A percentile compares a stretch with the other conserved stretches of the same genome.
Conservation (phyloP, 2,797 vertebrate species). For the Gymnoscopelus braueri region DNA sequence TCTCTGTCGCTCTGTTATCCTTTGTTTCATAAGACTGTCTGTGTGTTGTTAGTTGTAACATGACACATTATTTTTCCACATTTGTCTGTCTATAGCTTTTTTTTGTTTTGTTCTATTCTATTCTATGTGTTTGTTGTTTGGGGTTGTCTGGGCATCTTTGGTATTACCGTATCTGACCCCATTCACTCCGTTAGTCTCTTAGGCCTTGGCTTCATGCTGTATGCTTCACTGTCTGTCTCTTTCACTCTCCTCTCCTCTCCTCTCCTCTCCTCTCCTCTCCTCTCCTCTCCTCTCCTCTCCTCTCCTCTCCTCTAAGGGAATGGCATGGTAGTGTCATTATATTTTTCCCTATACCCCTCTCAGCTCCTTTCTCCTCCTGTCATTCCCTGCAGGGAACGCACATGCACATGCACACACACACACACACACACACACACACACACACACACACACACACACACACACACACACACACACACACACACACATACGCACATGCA, state of each 20-base stretch:
- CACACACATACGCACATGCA: background rate
- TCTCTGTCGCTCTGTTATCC: constrained; percentile 44
- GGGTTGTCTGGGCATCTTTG: constrained; percentile 21
- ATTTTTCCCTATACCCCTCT: background rate
- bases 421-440: constrained; percentile 12
- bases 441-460: constrained; percentile 3
- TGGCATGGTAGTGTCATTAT: background rate
- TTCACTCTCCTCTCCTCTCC: background rate
- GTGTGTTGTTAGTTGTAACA: constrained; percentile 34
- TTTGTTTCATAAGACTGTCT: constrained; percentile 57
- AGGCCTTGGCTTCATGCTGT: background rate
- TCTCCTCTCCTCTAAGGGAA: background rate
- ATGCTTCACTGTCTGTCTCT: background rate
- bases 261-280: background rate
- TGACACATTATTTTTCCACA: constrained; percentile 47
- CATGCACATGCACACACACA: background rate
- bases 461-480: constrained; percentile 15
- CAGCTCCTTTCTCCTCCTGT: background rate
- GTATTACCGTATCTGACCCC: constrained; percentile 27
- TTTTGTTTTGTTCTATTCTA: constrained; percentile 28
- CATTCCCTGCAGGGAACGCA: background rate
- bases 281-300: background rate
- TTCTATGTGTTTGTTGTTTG: constrained; percentile 48
- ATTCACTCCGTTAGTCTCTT: too few relatives aligned
- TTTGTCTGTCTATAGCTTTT: constrained; percentile 39